phyloP scores from a whole-genome alignment of 1,140 invertebrate genomes.

The Dendroctonus valens region DNA sequence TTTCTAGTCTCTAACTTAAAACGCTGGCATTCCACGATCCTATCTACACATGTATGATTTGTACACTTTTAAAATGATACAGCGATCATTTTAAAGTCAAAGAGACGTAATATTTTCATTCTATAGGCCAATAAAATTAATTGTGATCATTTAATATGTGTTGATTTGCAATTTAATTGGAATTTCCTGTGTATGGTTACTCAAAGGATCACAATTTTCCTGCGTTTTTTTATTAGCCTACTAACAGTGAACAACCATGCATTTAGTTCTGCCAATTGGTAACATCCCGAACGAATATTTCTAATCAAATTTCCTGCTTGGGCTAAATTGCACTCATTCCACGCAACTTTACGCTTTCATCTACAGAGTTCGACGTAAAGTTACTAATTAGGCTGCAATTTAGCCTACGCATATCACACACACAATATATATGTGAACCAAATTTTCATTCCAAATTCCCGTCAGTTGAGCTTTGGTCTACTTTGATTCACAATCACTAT shows the following conservation, averaged over 20 bases:
- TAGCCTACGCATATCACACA: not conserved
- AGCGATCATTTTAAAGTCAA: conserved; percentile 47
- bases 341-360: too few species aligned
- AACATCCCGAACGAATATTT: conserved; percentile 1
- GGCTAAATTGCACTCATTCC: too few species aligned
- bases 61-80: conserved; percentile 38
- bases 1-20: conserved; percentile 17
- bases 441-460: conserved; percentile 8
- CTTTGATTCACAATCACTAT: conserved; percentile 15
- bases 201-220: not conserved
- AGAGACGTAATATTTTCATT: conserved; percentile 41
- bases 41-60: conserved; percentile 28
- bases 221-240: conserved; percentile 15
- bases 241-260: conserved; percentile 47
- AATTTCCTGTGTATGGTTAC: not conserved
- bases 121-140: conserved; percentile 19
- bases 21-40: conserved; percentile 15
- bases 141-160: not conserved
- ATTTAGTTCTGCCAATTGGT: conserved; percentile 23
- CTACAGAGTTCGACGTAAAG: too few species aligned
- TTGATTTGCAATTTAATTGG: not conserved
- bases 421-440: conserved; percentile 18
- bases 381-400: too few species aligned
- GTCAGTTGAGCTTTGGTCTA: conserved; percentile 11
- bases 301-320: not conserved